Evolutionary conservation across 2,888 invertebrate species (phyloP), one percentile per base, ranked within the genome.

Genomic region (Apoda limacodes): DNA sequence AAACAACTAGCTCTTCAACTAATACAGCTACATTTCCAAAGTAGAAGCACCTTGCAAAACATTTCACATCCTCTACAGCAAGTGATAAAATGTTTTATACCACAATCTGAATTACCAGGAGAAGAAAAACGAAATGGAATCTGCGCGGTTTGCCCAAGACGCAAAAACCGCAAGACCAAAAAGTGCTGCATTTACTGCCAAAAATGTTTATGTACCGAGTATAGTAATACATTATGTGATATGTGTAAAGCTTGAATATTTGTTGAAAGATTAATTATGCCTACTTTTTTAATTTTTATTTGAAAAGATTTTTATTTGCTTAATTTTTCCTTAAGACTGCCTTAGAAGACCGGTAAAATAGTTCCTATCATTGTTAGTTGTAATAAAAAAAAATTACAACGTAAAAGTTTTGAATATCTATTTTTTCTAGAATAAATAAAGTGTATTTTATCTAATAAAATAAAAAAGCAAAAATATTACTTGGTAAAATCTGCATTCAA

Each of bases 121-220:
- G 9, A n/a, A 17, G 22, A 28, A 37, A 37, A 37, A 37, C 29
- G 23, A 28, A 22, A 23, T 34, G 33, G 38, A 22, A 35, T 41
- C 29, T 39, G 37, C 25, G 34, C 33, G 27, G 20, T 37, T 26
- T 39, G 33, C 31, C 36, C 34, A 31, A 40, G 42, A 28, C 36
- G 42, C 28, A 43, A 43, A 37, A 40, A 40, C 25, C 36, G 37
- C 29, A 43, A 40, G 22, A 42, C 31, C 28, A 37, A 39, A 43
- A 40, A 40, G 34, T 24, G 29, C 34, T 39, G 35, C 26, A 33
- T 42, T 35, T 32, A 33, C 32, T 35, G 35, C 14, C 32, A 38
- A 32, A 35, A 28, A 25, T 13, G 22, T 35, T 39, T 33, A 33
- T 35, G n/a, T n/a, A n/a, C n/a, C n/a, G n/a, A n/a, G n/a, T n/a